phyloP scores from a whole-genome alignment of 2,113 vertebrate species.

The Ameiurus melas region DNA sequence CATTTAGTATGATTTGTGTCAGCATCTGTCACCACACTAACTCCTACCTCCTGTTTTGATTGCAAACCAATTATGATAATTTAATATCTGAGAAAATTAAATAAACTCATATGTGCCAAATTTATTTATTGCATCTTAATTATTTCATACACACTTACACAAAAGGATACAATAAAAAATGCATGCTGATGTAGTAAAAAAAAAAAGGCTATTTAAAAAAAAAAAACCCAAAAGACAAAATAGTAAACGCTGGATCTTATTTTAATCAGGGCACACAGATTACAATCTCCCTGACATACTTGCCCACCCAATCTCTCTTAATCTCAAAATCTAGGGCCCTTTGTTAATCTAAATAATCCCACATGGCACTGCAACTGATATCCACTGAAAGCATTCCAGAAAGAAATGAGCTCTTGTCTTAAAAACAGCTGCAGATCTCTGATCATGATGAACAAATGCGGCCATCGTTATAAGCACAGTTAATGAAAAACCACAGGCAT shows the following conservation, averaged over 20 bases:
- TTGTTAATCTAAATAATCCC: conserved; percentile 54
- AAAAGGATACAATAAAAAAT: not conserved
- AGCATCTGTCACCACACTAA: conserved; percentile 8
- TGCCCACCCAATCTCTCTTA: conserved; percentile 50
- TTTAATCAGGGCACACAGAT: conserved; percentile 53
- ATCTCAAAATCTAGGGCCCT: conserved; percentile 47
- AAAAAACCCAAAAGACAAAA: not conserved
- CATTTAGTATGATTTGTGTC: not conserved
- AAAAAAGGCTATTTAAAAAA: not conserved
- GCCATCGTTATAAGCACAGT: conserved; percentile 1
- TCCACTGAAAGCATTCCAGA: conserved; percentile 26
- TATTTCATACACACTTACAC: not conserved
- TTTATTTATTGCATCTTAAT: not conserved
- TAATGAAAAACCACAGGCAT: conserved; percentile 35
- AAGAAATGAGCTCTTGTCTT: conserved; percentile 11
- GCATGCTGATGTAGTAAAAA: not conserved
- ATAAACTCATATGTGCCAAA: not conserved
- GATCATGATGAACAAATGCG: not conserved
- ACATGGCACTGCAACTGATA: conserved; percentile 42
- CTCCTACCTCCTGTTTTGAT: not conserved
- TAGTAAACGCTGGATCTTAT: conserved; percentile 17
- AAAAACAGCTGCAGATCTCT: conserved; percentile 17
- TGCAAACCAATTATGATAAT: not conserved
- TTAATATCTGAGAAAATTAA: not conserved
- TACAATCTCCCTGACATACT: conserved; percentile 53